Evolutionary conservation across 2,888 invertebrate species (phyloP), one percentile per base, ranked within the genome.

Genomic region (Lepetodrilus schrolli): DNA sequence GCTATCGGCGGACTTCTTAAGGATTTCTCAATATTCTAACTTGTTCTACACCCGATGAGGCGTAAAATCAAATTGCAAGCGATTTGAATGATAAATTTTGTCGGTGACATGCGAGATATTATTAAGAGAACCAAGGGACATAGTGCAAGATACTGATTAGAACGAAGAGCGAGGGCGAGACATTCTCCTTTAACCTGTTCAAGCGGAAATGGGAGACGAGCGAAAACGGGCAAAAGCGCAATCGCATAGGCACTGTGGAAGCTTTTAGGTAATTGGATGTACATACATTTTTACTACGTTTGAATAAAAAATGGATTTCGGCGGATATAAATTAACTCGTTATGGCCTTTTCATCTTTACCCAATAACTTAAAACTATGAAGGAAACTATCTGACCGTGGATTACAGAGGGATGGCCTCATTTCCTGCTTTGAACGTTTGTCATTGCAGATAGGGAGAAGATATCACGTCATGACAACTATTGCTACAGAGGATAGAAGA

Each of bases 41-140:
- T n/a, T 47, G 47, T 68, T 21, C 43, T 21, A 21, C 26, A 34
- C 13, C n/a, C 68, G 34, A n/a, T 47, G 23, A 20, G 30, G 21
- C 47, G 68, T 43, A 47, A 68, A 68, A 68, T 68, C 43, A 68
- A 68, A 68, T 21, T 68, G 68, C 68, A 68, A 23, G 38, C 43
- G 68, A 68, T 68, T 68, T 47, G 43, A 68, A 68, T 68, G 68
- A 68, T 68, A 68, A 68, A 68, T 68, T 68, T 68, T 38, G 68
- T 68, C 43, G 43, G 47, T 47, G 68, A 68, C 68, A 68, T 47
- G 43, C 26, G 13, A 21, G 68, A 68, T 47, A 68, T 68, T 68
- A 47, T 47, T 38, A 47, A 68, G 68, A 68, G 30, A n/a, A 26
- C 10, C 21, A 47, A 21, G 47, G 47, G 47, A 68, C 68, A 68